A percentile compares a stretch with the other conserved stretches of the same genome.
Evolutionary conservation across 2,113 vertebrate genomes (phyloP).

Genomic region (Sinocyclocheilus anophthalmus): DNA sequence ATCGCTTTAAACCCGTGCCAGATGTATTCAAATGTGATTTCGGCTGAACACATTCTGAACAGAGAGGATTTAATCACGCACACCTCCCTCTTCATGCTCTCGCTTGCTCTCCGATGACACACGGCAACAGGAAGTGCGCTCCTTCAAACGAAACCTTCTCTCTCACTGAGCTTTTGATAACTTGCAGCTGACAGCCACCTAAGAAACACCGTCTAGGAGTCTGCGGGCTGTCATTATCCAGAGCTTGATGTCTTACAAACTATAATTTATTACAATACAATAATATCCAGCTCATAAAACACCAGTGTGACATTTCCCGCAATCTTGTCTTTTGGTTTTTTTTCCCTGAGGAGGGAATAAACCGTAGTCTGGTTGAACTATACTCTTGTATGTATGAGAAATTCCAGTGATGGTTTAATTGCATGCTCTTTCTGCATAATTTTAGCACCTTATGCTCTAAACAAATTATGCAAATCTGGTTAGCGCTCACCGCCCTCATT

Average conservation of each 20-base stretch:
- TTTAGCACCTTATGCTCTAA: constrained; percentile 1
- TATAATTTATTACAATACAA: constrained; percentile 20
- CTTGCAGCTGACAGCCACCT: constrained; percentile 2
- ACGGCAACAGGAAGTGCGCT: constrained; percentile 16
- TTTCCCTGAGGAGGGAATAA: background rate
- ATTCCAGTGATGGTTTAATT: background rate
- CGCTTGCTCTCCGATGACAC: background rate
- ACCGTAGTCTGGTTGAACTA: constrained; percentile 3
- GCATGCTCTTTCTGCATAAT: constrained; percentile 7
- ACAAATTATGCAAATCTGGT: background rate
- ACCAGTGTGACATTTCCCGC: background rate
- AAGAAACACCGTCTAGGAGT: background rate
- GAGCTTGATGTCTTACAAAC: constrained; percentile 4
- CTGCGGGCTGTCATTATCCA: background rate
- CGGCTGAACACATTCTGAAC: constrained; percentile 38
- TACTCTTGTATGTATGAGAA: background rate
- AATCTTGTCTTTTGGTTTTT: background rate
- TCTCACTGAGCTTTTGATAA: constrained; percentile 5
- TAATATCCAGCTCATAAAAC: constrained; percentile 1
- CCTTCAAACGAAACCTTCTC: constrained; percentile 24
- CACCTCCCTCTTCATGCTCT: constrained; percentile 37
- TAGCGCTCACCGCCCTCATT: constrained; percentile 84
- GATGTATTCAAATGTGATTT: constrained; percentile 52
- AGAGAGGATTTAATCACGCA: constrained; percentile 40
- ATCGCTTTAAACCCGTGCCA: constrained; percentile 42